Conservation (phyloP, 92 coral and sea anemone genomes). For the Porites evermanni region DNA sequence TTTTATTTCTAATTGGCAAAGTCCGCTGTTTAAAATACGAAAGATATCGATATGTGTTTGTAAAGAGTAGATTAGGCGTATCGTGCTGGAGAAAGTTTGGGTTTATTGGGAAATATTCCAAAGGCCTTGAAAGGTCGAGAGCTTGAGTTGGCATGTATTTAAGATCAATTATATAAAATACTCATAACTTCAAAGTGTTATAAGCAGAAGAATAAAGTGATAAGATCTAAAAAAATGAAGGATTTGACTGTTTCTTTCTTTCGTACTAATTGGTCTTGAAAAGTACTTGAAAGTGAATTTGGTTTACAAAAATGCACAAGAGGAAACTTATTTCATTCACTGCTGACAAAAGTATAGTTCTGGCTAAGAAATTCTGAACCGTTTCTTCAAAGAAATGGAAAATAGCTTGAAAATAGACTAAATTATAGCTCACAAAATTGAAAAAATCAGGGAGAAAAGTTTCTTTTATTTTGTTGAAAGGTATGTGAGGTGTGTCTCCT, state of each 20-base stretch:
- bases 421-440: background rate
- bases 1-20: constrained; percentile 28
- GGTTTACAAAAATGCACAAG: background rate
- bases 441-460: background rate
- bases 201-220: constrained; percentile 4
- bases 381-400: background rate
- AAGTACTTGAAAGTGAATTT: background rate
- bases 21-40: constrained; percentile 17
- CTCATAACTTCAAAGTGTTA: constrained; percentile 17
- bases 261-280: constrained; percentile 15
- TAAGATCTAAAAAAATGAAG: constrained; percentile 3
- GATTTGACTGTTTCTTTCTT: background rate
- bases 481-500: constrained; percentile 39
- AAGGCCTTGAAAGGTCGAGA: constrained; percentile 15
- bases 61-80: constrained; percentile 6
- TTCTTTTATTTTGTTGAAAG: constrained; percentile 13
- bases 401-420: background rate
- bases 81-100: background rate
- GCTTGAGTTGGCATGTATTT: background rate
- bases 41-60: constrained; percentile 11
- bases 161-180: background rate
- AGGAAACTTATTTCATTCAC: too few relatives aligned
- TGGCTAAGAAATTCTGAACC: background rate
- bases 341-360: background rate
- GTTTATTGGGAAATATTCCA: background rate